phyloP scores from a whole-genome alignment of 2,113 vertebrate genomes.

The Camelus dromedarius region DNA sequence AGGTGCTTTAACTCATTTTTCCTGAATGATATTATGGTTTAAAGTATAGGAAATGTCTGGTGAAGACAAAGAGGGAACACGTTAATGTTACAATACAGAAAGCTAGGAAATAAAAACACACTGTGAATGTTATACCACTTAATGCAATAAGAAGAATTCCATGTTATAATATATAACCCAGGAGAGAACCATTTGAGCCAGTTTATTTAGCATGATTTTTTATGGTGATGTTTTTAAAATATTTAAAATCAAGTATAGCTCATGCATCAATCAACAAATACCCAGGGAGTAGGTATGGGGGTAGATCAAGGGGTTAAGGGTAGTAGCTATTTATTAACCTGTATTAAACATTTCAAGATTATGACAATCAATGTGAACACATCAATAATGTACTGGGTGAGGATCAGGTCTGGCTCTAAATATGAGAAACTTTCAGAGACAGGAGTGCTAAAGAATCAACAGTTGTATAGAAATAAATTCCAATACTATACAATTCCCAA shows the following conservation, averaged over 20 bases:
- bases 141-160: constrained; percentile 11
- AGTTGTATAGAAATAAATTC: constrained; percentile 1
- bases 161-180: neutral
- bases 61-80: neutral
- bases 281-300: neutral
- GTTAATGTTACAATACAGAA: constrained; percentile 22
- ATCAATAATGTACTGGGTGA: neutral
- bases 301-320: neutral
- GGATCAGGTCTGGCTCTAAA: neutral
- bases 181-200: neutral
- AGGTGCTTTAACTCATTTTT: neutral
- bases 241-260: constrained; percentile 4
- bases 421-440: constrained; percentile 8
- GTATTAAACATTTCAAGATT: constrained; percentile 1
- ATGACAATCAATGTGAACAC: neutral
- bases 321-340: neutral
- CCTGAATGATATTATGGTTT: neutral
- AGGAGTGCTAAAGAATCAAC: neutral
- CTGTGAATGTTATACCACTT: neutral
- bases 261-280: neutral
- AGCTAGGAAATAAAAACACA: neutral
- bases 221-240: neutral
- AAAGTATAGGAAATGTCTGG: neutral
- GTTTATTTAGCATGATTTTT: neutral
- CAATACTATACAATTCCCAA: neutral